Evolutionary conservation across 1,140 invertebrate genomes (phyloP).

Genomic region (Notospermus geniculatus): DNA sequence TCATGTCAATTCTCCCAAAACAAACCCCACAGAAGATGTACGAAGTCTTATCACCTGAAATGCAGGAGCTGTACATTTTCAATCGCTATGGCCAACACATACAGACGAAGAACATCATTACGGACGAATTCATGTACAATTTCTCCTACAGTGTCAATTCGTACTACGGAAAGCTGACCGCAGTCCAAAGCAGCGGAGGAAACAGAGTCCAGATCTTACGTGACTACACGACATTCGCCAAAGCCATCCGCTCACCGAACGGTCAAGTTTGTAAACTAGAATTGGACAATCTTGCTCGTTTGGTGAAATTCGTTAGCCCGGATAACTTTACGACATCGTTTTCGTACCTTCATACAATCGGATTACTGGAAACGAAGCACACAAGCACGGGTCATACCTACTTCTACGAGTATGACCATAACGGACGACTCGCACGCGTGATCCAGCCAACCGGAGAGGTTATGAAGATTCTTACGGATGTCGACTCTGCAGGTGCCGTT

Average conservation of each 20-base stretch:
- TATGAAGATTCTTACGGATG: slow-evolving; percentile 65
- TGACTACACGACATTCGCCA: slow-evolving; percentile 67
- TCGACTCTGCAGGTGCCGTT: slow-evolving; percentile 52
- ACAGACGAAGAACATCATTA: slow-evolving; percentile 87
- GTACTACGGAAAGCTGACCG: slow-evolving; percentile 89
- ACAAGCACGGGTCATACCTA: slow-evolving; percentile 81
- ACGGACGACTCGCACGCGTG: slow-evolving; percentile 78
- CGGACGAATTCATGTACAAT: slow-evolving; percentile 84
- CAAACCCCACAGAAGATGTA: slow-evolving; percentile 87
- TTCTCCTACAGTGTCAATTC: slow-evolving; percentile 96
- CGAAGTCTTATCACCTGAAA: slow-evolving; percentile 84
- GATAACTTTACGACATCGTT: slow-evolving; percentile 91
- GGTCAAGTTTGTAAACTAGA: slow-evolving; percentile 85
- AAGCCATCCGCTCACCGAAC: slow-evolving; percentile 91
- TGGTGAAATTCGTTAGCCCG: slow-evolving; percentile 83
- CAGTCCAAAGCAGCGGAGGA: slow-evolving; percentile 87
- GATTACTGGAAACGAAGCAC: slow-evolving; percentile 66
- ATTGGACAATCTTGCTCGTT: slow-evolving; percentile 79
- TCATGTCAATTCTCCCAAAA: slow-evolving; percentile 84
- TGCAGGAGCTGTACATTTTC: slow-evolving; percentile 91
- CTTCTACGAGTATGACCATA: slow-evolving; percentile 83
- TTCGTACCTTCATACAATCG: slow-evolving; percentile 86
- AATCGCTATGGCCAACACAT: slow-evolving; percentile 94
- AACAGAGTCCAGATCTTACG: slow-evolving; percentile 80
- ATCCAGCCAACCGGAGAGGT: slow-evolving; percentile 88